Base-by-base conservation (phyloP, 2,888 invertebrate species). In the Hyposoter didymator region DNA sequence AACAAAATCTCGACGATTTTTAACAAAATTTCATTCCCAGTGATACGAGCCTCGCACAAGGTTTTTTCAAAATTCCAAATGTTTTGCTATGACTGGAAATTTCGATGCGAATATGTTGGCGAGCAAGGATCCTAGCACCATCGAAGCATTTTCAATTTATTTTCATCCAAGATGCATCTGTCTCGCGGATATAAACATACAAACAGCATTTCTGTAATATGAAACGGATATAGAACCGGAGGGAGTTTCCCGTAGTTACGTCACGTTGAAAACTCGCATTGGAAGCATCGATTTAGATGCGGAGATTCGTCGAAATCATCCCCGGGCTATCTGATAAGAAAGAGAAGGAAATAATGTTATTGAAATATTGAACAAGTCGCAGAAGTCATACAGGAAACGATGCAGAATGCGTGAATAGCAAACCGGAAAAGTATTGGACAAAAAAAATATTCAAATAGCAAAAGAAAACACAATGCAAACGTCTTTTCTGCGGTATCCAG, bases 71-170 rank as follows among this genome's bases (percentile, higher is more conserved):
- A 64, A 19, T 19, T 66, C 22, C 8, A 22, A 76, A 49, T 76
- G 32, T 17, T 76, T 49, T 0, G 39, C 14, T 32, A 12, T 22
- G 8, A 4, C 39, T 22, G 22, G 28, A 17, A 17, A 59, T 43
- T 43, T 74, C 43, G 32, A 64, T 43, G 43, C n/a, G n/a, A 7
- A 45, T 59, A 19, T 19, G 28, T 14, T 14, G 19, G 64, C 47
- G 75, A 66, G 7, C 49, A 19, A 7, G 35, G 35, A 76, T 49
- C 49, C 22, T 14, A 47, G 66, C 19, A 5, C 45, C 35, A 22
- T 35, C 47, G 49, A 66, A 49, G 14, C 19, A 73, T 82, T 47
- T 78, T 35, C 64, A 12, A 82, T 82, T 66, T 55, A 45, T 32
- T 72, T 72, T 78, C 47, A 17, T 62, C 19, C 39, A 32, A 12